Base-by-base conservation (phyloP, 2,113 vertebrate genomes). In the Oncorhynchus nerka region DNA sequence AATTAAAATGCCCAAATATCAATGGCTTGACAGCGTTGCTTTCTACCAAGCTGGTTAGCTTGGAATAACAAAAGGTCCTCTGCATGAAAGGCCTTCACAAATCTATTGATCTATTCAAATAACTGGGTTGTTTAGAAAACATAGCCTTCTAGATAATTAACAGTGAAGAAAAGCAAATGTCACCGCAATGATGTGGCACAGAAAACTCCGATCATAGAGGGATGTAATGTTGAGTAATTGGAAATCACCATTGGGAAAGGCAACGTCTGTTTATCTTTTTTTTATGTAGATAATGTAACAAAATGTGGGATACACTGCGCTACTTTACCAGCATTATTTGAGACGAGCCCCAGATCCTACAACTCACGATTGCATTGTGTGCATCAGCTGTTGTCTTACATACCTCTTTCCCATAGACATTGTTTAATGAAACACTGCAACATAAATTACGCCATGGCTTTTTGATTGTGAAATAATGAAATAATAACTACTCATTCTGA, bases 101-200 rank as follows among this genome's bases (percentile, higher is more conserved):
- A 90, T 88, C 86, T 81, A 85, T 74, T 80, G 84, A 90, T 90
- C 82, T 85, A 75, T 89, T 83, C 85, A 82, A 70, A 82, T 72
- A 71, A 70, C 81, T 55, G 77, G 77, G 66, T 85, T 89, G 80
- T 92, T 90, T 84, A 74, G 84, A 89, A 75, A 87, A 89, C 84
- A 79, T 26, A 86, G 77, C 68, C 62, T 28, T 55, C 3, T 0
- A 4, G 77, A 81, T 87, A 89, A 90, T 85, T 90, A 68, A 74
- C 51, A 19, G 80, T 81, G 81, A 83, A 83, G 74, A 83, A 80
- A 86, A 76, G 73, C 73, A 85, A 88, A 89, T 83, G 82, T 85
- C 87, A 91, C 67, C 71, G n/a, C 81, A 79, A 80, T 83, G 78
- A 65, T 74, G 61, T 86, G 78, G 39, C 28, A 83, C 77, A 78